These are phyloP conservation scores for Probosciger aterrimus DNA, from an alignment of 2,113 vertebrate species.

Conservation along the genomic window DNA sequence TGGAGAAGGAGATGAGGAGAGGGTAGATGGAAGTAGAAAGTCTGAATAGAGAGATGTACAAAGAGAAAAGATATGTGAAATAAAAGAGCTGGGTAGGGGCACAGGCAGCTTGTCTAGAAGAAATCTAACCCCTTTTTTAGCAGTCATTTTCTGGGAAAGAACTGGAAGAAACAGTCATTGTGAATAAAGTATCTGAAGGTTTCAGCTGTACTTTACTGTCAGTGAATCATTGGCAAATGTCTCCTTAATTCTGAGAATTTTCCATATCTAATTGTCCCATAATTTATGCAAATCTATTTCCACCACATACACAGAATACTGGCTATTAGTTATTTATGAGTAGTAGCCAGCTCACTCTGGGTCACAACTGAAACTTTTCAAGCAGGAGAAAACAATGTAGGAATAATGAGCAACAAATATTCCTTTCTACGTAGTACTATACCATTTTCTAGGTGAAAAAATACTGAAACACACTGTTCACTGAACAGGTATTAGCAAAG, in stretches of 20 bases:
- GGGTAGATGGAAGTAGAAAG: neutral
- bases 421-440: neutral
- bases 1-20: neutral
- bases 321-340: neutral
- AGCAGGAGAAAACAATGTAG: neutral
- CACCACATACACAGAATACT: neutral
- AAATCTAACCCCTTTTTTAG: neutral
- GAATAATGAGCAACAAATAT: neutral
- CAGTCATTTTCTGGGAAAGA: neutral
- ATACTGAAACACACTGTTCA: neutral
- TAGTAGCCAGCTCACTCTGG: neutral
- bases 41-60: neutral
- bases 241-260: neutral
- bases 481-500: neutral
- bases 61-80: neutral
- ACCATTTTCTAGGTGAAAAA: neutral
- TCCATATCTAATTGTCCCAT: neutral
- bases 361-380: neutral
- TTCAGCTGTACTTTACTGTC: neutral
- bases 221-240: neutral
- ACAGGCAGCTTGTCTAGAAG: neutral
- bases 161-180: neutral
- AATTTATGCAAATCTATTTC: constrained; percentile 27
- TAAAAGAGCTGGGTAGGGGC: neutral
- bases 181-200: neutral